Conservation (phyloP, 2,888 invertebrate genomes). For the Corythucha ciliata region DNA sequence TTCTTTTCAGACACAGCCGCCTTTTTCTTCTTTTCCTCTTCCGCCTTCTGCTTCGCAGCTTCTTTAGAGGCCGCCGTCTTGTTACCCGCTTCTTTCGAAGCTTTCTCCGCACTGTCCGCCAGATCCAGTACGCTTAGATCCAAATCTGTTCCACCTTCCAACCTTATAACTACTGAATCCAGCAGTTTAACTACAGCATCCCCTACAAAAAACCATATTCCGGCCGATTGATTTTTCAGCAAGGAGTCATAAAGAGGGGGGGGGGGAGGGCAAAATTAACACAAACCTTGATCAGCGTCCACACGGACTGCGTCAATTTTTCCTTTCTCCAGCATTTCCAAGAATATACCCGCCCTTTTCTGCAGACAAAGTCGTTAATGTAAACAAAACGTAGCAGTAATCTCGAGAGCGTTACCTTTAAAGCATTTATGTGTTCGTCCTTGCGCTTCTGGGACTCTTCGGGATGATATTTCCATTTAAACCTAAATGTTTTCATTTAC, state of each 20-base stretch:
- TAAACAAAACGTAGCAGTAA: slow-evolving; percentile 17
- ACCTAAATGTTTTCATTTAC: too few species aligned
- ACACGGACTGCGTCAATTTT: slow-evolving; percentile 68
- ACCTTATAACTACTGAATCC: slow-evolving; percentile 91
- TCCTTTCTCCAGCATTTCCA: slow-evolving; percentile 66
- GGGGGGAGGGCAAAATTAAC: neutral
- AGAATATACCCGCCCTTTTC: slow-evolving; percentile 81
- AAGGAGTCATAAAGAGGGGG: too few species aligned
- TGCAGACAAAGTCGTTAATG: slow-evolving; percentile 41
- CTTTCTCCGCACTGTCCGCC: slow-evolving; percentile 35
- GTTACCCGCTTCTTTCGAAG: slow-evolving; percentile 18
- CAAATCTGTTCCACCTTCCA: slow-evolving; percentile 86
- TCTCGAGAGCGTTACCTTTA: slow-evolving; percentile 54
- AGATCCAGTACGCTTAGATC: slow-evolving; percentile 78
- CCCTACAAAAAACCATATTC: slow-evolving; percentile 32
- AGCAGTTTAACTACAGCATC: slow-evolving; percentile 60
- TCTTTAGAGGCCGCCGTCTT: too few species aligned
- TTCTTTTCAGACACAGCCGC: slow-evolving; percentile 44
- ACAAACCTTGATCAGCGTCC: slow-evolving; percentile 62
- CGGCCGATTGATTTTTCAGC: too few species aligned
- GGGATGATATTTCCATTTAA: slow-evolving; percentile 97
- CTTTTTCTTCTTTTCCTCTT: slow-evolving; percentile 38
- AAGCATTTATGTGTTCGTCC: slow-evolving; percentile 70
- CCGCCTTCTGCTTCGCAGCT: slow-evolving; percentile 35
- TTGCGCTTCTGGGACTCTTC: slow-evolving; percentile 86